Evolutionary conservation across 2,888 invertebrate genomes (phyloP).

Genomic region (Nomada flava): DNA sequence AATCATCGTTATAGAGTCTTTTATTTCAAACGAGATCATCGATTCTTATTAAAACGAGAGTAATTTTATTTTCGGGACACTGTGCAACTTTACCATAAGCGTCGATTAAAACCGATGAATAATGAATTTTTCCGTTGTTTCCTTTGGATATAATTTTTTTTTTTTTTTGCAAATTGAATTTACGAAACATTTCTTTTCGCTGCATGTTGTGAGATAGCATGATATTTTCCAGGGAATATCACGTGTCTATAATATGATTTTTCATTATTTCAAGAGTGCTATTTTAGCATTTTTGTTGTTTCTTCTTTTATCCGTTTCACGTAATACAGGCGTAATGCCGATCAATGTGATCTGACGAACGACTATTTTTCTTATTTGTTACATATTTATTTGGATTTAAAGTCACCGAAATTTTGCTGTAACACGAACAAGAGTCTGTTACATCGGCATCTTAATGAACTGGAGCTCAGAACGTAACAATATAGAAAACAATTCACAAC

Average conservation of each 20-base stretch:
- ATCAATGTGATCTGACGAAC: slow-evolving; percentile 71
- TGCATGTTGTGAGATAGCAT: slow-evolving; percentile 78
- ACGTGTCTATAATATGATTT: slow-evolving; percentile 51
- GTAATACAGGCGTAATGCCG: slow-evolving; percentile 48
- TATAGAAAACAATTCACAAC: slow-evolving; percentile 82
- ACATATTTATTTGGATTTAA: slow-evolving; percentile 84
- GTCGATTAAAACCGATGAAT: not conserved
- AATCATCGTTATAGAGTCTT: not conserved
- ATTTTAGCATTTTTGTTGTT: slow-evolving; percentile 47
- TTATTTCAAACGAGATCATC: not conserved
- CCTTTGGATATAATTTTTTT: not conserved
- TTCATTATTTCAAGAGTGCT: slow-evolving; percentile 62
- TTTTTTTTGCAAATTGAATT: slow-evolving; percentile 43
- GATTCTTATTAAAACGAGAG: no score
- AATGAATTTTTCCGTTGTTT: not conserved
- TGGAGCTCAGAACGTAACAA: slow-evolving; percentile 84
- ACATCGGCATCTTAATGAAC: slow-evolving; percentile 84
- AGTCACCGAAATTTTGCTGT: slow-evolving; percentile 84
- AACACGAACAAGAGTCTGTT: slow-evolving; percentile 84
- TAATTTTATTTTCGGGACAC: not conserved
- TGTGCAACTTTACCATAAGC: slow-evolving; percentile 21
- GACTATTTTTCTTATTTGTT: slow-evolving; percentile 83
- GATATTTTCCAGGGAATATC: slow-evolving; percentile 65
- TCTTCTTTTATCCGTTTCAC: slow-evolving; percentile 31
- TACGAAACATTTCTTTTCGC: slow-evolving; percentile 55